Conservation (phyloP, 92 coral and sea anemone species). For the Palythoa caribaeorum region DNA sequence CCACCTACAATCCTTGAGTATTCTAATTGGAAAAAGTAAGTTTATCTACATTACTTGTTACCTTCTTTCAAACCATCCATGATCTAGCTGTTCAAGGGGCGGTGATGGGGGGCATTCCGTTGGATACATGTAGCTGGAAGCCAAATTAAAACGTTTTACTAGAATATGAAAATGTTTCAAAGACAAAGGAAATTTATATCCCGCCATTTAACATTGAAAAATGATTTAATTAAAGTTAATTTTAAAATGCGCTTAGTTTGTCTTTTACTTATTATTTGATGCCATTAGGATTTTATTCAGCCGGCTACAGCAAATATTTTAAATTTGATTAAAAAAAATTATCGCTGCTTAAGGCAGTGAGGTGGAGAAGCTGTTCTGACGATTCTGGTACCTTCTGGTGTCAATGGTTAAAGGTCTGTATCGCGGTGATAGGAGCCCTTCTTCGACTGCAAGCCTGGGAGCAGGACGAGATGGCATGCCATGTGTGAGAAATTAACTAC, state of each 20-base stretch:
- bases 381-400: slow-evolving; percentile 78
- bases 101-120: slow-evolving; percentile 99
- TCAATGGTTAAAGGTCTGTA: slow-evolving; percentile 92
- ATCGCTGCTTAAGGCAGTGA: slow-evolving; percentile 19
- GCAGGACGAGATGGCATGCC: slow-evolving; percentile 48
- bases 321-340: not conserved
- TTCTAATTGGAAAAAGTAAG: no score
- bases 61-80: slow-evolving; percentile 97
- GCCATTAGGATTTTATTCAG: not conserved
- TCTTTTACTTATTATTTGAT: not conserved
- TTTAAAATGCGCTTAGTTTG: not conserved
- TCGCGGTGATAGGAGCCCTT: slow-evolving; percentile 95
- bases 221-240: not conserved
- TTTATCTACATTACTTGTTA: slow-evolving; percentile 30
- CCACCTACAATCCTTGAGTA: no score
- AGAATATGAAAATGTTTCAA: not conserved
- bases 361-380: slow-evolving; percentile 1
- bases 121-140: slow-evolving; percentile 61
- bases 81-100: slow-evolving; percentile 92
- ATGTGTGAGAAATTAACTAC: slow-evolving; percentile 28
- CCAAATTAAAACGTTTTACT: not conserved
- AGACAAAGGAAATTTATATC: not conserved
- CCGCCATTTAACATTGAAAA: not conserved
- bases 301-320: not conserved
- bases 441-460: slow-evolving; percentile 79